These are phyloP conservation scores for Pocillopora verrucosa DNA, from an alignment of 64 coral and sea anemone species.

Conservation along the genomic window DNA sequence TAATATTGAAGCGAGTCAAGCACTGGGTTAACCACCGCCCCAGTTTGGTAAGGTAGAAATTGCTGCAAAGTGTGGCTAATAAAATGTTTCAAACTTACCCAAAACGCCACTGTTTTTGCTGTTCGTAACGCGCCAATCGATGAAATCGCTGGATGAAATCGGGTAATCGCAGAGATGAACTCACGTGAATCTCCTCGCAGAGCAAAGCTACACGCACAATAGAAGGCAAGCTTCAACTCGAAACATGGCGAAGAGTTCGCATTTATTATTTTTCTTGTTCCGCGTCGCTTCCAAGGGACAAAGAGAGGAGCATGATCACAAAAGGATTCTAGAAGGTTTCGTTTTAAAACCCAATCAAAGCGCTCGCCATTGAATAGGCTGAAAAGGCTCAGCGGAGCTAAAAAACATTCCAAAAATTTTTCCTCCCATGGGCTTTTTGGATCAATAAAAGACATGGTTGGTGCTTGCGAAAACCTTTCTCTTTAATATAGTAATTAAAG, in stretches of 20 bases:
- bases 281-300: background rate
- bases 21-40: background rate
- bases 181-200: background rate
- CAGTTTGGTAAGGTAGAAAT: background rate
- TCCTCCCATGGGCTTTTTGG: background rate
- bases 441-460: background rate
- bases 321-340: background rate
- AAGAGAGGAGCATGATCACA: background rate
- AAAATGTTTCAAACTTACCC: background rate
- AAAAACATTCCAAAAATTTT: constrained; percentile 16
- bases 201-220: background rate
- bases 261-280: background rate
- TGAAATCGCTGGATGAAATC: background rate
- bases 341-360: constrained; percentile 37
- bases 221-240: constrained; percentile 6
- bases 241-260: background rate
- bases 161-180: background rate
- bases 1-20: too few relatives aligned
- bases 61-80: too few relatives aligned
- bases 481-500: background rate
- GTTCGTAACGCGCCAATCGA: background rate
- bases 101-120: background rate
- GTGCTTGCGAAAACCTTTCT: background rate
- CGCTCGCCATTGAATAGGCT: background rate
- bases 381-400: background rate